phyloP scores from a whole-genome alignment of 1,140 invertebrate genomes.

The Bombus breviceps region DNA sequence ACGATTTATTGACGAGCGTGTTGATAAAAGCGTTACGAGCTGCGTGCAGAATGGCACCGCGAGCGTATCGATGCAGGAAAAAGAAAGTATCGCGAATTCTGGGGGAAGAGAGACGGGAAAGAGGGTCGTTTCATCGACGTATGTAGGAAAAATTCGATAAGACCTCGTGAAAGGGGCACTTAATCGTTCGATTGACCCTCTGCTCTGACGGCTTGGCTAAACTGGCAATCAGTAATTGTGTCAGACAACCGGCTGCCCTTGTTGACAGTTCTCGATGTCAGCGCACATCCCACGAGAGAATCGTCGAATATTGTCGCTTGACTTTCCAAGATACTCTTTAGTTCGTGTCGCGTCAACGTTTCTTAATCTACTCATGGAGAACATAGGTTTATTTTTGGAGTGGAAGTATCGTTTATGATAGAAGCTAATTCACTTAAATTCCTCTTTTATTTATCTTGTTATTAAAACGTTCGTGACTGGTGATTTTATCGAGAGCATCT shows the following conservation, averaged over 20 bases:
- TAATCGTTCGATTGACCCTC: slow-evolving; percentile 41
- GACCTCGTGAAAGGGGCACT: slow-evolving; percentile 17
- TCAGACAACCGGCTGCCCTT: slow-evolving; percentile 42
- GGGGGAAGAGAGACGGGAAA: neutral
- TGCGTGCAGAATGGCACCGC: slow-evolving; percentile 8
- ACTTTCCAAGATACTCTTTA: neutral
- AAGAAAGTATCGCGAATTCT: neutral
- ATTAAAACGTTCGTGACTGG: too few species aligned
- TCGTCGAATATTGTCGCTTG: neutral
- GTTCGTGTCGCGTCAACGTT: too few species aligned
- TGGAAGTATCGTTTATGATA: neutral
- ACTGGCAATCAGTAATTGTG: slow-evolving; percentile 50
- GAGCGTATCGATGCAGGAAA: neutral
- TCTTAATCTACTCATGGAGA: neutral
- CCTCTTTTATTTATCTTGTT: too few species aligned
- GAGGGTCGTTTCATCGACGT: neutral
- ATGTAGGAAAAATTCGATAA: slow-evolving; percentile 40
- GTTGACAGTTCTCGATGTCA: slow-evolving; percentile 39
- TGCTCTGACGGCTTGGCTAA: slow-evolving; percentile 26
- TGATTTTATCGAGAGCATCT: too few species aligned
- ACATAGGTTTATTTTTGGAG: neutral
- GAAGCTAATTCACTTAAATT: too few species aligned
- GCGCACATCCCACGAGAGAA: neutral
- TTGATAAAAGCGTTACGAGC: slow-evolving; percentile 44
- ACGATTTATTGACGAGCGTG: slow-evolving; percentile 61